Evolutionary conservation across 2,888 invertebrate species (phyloP).

Genomic region (Ashinkailepas kermadecensis): DNA sequence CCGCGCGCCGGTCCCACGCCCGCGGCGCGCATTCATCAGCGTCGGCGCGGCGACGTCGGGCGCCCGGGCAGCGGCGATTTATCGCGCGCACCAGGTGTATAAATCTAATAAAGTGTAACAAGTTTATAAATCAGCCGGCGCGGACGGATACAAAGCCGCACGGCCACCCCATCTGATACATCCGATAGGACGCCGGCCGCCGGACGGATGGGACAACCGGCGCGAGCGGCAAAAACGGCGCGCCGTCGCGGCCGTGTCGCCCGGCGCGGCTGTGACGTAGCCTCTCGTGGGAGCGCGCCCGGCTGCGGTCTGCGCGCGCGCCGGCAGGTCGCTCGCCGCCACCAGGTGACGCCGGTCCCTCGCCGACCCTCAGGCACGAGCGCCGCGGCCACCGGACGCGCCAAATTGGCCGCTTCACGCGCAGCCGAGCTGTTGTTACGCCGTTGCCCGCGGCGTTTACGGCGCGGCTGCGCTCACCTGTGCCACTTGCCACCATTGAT

Average conservation of each 20-base stretch:
- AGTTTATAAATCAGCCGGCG: conserved; percentile 21
- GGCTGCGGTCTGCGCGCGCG: neutral
- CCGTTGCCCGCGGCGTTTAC: conserved; percentile 4
- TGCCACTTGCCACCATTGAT: neutral
- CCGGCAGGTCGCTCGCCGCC: neutral
- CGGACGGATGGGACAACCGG: neutral
- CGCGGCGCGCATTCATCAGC: neutral
- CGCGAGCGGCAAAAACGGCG: neutral
- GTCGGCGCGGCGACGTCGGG: neutral
- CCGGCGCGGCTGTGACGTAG: neutral
- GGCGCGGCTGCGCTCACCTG: neutral
- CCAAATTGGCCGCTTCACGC: neutral
- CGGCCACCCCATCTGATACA: neutral
- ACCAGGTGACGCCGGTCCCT: neutral
- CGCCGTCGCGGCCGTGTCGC: neutral
- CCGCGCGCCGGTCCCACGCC: neutral
- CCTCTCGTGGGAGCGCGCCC: neutral
- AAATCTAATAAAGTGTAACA: conserved; percentile 23
- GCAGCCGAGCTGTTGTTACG: neutral
- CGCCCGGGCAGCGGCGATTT: neutral
- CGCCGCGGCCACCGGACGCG: neutral
- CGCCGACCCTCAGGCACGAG: neutral
- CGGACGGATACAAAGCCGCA: conserved; percentile 19
- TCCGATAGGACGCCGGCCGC: neutral
- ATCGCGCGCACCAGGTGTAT: conserved; percentile 2